phyloP scores from a whole-genome alignment of 2,888 invertebrate genomes.

The Rutpela maculata region DNA sequence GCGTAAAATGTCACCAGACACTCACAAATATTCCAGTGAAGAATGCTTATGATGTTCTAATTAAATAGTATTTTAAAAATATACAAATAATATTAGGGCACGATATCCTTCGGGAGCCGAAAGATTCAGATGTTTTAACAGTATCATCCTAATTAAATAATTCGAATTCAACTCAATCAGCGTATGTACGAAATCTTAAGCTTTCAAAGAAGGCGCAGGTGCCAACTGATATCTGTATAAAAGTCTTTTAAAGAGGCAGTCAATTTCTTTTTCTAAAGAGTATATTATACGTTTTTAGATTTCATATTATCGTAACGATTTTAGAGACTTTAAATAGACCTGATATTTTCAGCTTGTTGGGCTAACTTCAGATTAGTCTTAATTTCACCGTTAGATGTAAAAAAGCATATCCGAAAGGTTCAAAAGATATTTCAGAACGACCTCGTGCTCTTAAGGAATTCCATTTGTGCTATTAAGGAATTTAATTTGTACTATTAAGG shows the following conservation, averaged over 20 bases:
- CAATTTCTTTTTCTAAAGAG: neutral
- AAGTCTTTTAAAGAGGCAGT: neutral
- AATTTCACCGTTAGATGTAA: neutral
- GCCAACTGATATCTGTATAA: neutral
- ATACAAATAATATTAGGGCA: no score
- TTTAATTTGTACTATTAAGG: neutral
- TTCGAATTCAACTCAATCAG: no score
- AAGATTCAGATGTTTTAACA: no score
- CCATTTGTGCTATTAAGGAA: conserved; percentile 1
- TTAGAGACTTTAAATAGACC: neutral
- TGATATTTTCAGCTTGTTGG: no score
- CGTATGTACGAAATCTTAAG: no score
- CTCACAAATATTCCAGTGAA: no score
- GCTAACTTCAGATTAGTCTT: no score
- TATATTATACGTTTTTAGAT: neutral
- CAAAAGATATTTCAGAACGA: neutral
- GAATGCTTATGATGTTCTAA: no score
- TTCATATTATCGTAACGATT: neutral
- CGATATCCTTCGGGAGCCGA: no score
- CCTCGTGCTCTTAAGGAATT: neutral
- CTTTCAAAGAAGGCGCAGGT: neutral
- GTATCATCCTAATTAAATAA: no score
- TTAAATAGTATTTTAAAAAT: no score
- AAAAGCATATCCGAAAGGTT: neutral
- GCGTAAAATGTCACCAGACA: no score